Evolutionary conservation across 2,113 vertebrate genomes (phyloP).

Genomic region (Xenotilapia longispinis): DNA sequence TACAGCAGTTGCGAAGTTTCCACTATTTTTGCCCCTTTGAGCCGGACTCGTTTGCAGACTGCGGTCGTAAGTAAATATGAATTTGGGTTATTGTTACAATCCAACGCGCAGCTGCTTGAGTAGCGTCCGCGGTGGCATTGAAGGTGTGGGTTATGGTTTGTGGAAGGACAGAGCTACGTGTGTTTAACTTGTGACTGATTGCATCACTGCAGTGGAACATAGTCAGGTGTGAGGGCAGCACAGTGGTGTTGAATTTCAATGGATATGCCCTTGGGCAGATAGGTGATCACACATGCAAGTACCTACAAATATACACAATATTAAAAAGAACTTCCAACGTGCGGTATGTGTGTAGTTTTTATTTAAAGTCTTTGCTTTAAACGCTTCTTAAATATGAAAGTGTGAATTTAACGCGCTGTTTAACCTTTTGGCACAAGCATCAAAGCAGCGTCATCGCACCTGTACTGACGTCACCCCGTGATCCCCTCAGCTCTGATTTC

Average conservation of each 20-base stretch:
- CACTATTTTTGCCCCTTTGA: neutral
- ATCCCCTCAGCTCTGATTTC: constrained; percentile 53
- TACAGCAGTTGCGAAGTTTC: neutral
- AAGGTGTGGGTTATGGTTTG: neutral
- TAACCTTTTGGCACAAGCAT: constrained; percentile 2
- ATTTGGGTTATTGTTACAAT: neutral
- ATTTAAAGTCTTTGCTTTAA: neutral
- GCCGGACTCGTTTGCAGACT: neutral
- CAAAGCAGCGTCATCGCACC: constrained; percentile 41
- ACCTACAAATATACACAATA: neutral
- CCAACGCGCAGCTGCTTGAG: neutral
- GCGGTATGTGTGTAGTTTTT: neutral
- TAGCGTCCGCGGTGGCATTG: neutral
- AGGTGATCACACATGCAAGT: constrained; percentile 29
- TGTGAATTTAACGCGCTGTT: neutral
- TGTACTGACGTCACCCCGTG: constrained; percentile 55
- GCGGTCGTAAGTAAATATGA: neutral
- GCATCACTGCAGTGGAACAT: constrained; percentile 62
- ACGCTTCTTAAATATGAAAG: neutral
- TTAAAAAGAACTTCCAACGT: neutral
- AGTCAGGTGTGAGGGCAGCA: constrained; percentile 53
- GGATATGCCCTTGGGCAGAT: constrained; percentile 58
- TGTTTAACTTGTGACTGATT: constrained; percentile 56
- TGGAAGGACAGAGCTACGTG: neutral
- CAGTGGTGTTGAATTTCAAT: constrained; percentile 60